Conservation (phyloP, 1,140 invertebrate genomes). For the Drosophila kurseongensis region DNA sequence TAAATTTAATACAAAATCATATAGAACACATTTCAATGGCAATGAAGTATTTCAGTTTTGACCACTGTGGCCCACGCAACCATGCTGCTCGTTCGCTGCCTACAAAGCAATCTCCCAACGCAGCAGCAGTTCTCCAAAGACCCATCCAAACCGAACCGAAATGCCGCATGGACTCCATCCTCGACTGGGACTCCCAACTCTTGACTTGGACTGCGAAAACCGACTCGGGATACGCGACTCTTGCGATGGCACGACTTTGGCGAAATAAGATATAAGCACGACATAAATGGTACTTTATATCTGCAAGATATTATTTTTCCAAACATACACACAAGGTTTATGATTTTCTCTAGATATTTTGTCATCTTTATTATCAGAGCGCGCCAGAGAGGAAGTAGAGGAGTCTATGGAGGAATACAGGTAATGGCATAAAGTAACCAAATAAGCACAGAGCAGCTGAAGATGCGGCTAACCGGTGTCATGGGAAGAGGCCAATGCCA, state of each 20-base stretch:
- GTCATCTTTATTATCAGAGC: slow-evolving; percentile 81
- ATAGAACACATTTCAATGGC: background rate
- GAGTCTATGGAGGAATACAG: slow-evolving; percentile 17
- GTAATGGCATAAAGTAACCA: slow-evolving; percentile 78
- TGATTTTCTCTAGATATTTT: slow-evolving; percentile 84
- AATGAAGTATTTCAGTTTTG: background rate
- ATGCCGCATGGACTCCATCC: slow-evolving; percentile 19
- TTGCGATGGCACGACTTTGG: slow-evolving; percentile 70
- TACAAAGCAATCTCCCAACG: slow-evolving; percentile 44
- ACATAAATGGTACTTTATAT: slow-evolving; percentile 84
- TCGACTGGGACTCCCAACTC: slow-evolving; percentile 1
- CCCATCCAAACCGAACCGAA: slow-evolving; percentile 21
- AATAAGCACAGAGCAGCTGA: slow-evolving; percentile 61
- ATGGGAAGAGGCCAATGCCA: slow-evolving; percentile 60
- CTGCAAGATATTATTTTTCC: slow-evolving; percentile 82
- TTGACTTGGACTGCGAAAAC: slow-evolving; percentile 7
- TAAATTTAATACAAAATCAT: background rate
- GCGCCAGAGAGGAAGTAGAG: slow-evolving; percentile 20
- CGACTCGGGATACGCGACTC: slow-evolving; percentile 28
- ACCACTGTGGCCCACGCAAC: slow-evolving; percentile 42
- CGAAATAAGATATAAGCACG: slow-evolving; percentile 83
- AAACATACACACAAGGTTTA: slow-evolving; percentile 83
- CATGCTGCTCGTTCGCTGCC: slow-evolving; percentile 9
- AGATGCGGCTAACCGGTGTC: slow-evolving; percentile 52
- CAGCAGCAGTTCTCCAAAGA: slow-evolving; percentile 40